phyloP scores from a whole-genome alignment of 1,140 invertebrate genomes.

The Cydia fagiglandana region DNA sequence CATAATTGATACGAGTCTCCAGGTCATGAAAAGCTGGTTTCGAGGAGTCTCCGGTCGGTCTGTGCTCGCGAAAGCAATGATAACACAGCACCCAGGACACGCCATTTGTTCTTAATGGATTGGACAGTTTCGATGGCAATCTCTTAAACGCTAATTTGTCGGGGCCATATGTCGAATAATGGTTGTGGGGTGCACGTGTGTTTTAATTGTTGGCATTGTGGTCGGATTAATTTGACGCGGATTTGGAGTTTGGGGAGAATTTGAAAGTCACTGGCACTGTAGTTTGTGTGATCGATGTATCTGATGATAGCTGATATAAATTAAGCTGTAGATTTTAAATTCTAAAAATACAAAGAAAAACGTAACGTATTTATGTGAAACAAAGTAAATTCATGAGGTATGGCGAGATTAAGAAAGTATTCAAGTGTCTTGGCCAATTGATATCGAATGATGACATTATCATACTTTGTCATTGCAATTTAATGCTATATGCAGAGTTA shows the following conservation, averaged over 20 bases:
- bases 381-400: no score
- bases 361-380: no score
- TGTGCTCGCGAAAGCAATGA: no score
- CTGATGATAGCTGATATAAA: background rate
- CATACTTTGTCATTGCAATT: no score
- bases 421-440: no score
- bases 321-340: background rate
- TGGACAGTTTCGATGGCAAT: slow-evolving; percentile 68
- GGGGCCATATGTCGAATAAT: slow-evolving; percentile 63
- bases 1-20: background rate
- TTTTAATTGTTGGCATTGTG: slow-evolving; percentile 53
- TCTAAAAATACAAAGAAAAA: background rate
- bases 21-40: background rate
- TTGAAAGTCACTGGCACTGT: background rate
- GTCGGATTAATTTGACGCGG: slow-evolving; percentile 25
- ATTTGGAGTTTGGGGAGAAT: background rate
- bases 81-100: slow-evolving; percentile 32
- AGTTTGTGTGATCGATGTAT: background rate
- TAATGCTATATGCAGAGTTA: no score
- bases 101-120: slow-evolving; percentile 72
- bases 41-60: background rate
- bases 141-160: slow-evolving; percentile 72
- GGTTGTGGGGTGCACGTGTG: slow-evolving; percentile 35
- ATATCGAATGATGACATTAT: no score
- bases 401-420: no score